Evolutionary conservation across 2,888 invertebrate species (phyloP), one percentile per base, ranked within the genome.

Genomic region (Brachycybe producta): DNA sequence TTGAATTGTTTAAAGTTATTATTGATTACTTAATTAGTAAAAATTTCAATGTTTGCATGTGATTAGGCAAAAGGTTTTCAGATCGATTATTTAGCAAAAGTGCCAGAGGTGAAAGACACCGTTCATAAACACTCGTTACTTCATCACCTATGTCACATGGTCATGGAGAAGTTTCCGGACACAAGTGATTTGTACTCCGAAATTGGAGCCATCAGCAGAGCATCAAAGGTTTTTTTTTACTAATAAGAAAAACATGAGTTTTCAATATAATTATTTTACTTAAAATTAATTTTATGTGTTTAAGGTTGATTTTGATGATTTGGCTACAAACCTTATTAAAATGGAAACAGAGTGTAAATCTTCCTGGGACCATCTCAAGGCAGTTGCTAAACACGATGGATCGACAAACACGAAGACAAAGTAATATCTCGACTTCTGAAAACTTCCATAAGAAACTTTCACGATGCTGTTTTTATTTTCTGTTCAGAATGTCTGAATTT

Each of bases 71-170:
- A 88, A 71, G 98, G 97, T 24, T 98, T 98, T 71, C 87, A 94
- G 66, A 78, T 98, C 58, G 97, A 98, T 63, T 99, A 97, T 70
- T 75, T 99, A 61, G 79, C 91, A 41, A 95, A 97, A 74, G 88
- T 91, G 61, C 92, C 94, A 63, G 92, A 99, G 74, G 92, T 99
- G 38, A 94, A 97, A 71, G 97, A 97, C 69, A 97, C 97, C 0
- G 94, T 98, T 35, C 92, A 98, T 69, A 99, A 98, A 69, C 95
- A 99, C 70, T 92, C 97, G 5, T 73, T 98, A 54, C 75, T 98
- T 54, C 92, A 97, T 69, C 98, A 99, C 68, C 76, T 98, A 57
- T 95, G 95, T 67, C 86, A 88, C 68, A 90, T 95, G 76, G 91
- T 99, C 55, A 84, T 94, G 73, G 94, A 97, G 64, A 86, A 92